Evolutionary conservation across 2,888 invertebrate species (phyloP).

Genomic region (Xestia sexstrigata): DNA sequence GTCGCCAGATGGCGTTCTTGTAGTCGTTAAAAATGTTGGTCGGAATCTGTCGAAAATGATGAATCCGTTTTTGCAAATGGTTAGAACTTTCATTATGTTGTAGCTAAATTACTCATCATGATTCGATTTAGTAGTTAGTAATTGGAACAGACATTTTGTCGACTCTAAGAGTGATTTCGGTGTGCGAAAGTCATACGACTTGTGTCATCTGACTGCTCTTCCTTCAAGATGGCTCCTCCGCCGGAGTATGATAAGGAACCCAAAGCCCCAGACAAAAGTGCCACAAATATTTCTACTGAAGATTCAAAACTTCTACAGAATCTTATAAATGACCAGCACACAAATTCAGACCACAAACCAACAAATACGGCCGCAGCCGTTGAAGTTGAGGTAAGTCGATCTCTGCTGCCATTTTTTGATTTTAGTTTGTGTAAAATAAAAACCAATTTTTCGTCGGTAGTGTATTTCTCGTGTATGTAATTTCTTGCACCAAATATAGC

Average conservation of each 20-base stretch:
- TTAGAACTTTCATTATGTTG: constrained; percentile 84
- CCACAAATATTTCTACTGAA: constrained; percentile 82
- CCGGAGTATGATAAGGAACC: constrained; percentile 94
- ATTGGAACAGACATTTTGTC: constrained; percentile 77
- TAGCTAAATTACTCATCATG: constrained; percentile 81
- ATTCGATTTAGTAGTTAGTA: constrained; percentile 83
- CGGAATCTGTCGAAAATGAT: constrained; percentile 87
- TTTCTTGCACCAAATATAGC: not conserved
- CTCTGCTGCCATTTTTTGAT: constrained; percentile 67
- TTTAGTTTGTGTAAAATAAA: constrained; percentile 44
- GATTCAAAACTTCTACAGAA: constrained; percentile 88
- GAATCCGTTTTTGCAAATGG: constrained; percentile 83
- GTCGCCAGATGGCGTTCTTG: constrained; percentile 75
- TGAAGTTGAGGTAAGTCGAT: constrained; percentile 87
- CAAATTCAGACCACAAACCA: constrained; percentile 83
- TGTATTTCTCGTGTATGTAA: constrained; percentile 11
- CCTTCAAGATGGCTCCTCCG: constrained; percentile 94
- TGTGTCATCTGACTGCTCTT: constrained; percentile 91
- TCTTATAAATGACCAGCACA: constrained; percentile 83
- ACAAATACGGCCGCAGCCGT: constrained; percentile 78
- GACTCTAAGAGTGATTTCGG: constrained; percentile 83
- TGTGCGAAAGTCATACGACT: constrained; percentile 89
- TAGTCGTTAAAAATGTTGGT: constrained; percentile 87
- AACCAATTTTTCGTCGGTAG: constrained; percentile 37
- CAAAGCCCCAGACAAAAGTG: constrained; percentile 93